Percentiles rank a stretch among this genome's conserved stretches.
Conservation (phyloP, 2,797 vertebrate genomes). For the Alca torda region DNA sequence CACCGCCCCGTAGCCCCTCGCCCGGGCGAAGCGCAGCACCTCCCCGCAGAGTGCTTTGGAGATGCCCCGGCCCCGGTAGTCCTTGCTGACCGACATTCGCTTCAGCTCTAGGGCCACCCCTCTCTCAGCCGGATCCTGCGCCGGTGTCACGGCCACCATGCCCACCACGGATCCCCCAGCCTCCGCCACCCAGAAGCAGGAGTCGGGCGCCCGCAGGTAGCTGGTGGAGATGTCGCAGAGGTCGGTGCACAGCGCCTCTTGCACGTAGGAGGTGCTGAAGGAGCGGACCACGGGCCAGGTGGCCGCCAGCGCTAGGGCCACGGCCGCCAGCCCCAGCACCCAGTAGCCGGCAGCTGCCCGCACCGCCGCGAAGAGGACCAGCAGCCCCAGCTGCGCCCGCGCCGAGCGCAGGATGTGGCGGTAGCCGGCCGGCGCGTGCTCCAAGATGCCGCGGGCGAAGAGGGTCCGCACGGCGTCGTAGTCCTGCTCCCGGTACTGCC, state of each 20-base stretch:
- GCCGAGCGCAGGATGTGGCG: neutral
- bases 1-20: slow-evolving; percentile 71
- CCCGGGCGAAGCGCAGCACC: slow-evolving; percentile 76
- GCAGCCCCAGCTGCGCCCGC: slow-evolving; percentile 71
- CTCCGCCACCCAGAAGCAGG: slow-evolving; percentile 84
- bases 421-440: neutral
- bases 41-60: slow-evolving; percentile 78
- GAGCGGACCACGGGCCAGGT: slow-evolving; percentile 62
- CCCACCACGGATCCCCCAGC: slow-evolving; percentile 75
- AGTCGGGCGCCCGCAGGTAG: slow-evolving; percentile 61
- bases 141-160: slow-evolving; percentile 70
- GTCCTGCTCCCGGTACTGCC: slow-evolving; percentile 28
- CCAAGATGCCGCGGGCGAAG: slow-evolving; percentile 2
- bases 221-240: slow-evolving; percentile 42
- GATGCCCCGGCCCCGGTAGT: slow-evolving; percentile 79
- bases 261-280: slow-evolving; percentile 57
- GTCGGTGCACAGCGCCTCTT: slow-evolving; percentile 68
- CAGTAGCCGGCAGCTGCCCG: slow-evolving; percentile 78
- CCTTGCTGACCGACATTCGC: slow-evolving; percentile 78
- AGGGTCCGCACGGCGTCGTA: neutral
- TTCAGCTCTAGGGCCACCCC: slow-evolving; percentile 77
- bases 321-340: slow-evolving; percentile 74
- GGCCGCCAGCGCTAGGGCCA: slow-evolving; percentile 74
- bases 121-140: neutral
- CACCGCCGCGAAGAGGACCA: slow-evolving; percentile 72